Conservation (phyloP, 2,888 invertebrate species). For the Rhabditoides inermis region DNA sequence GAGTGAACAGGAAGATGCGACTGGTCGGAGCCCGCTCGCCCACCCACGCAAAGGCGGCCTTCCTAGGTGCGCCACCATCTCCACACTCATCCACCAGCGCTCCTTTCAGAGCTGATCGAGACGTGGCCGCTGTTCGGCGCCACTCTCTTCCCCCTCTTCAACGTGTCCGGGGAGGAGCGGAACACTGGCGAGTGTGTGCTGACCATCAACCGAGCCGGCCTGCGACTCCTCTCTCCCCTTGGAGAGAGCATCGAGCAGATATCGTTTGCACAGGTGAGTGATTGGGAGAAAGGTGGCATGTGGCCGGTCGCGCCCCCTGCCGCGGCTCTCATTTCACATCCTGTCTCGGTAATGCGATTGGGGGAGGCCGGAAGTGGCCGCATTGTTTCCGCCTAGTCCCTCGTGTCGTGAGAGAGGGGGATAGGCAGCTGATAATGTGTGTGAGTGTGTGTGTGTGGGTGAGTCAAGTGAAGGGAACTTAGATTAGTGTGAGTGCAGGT, state of each 20-base stretch:
- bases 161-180: conserved; percentile 2
- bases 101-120: conserved; percentile 72
- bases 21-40: conserved; percentile 15
- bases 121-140: conserved; percentile 94
- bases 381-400: background rate
- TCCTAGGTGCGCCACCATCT: conserved; percentile 17
- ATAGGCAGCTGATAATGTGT: too few relatives aligned
- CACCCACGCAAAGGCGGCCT: conserved; percentile 27
- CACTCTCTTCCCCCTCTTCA: conserved; percentile 72
- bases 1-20: conserved; percentile 28
- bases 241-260: too few relatives aligned
- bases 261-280: too few relatives aligned
- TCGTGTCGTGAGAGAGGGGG: background rate
- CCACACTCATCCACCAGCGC: background rate
- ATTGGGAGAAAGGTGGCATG: too few relatives aligned
- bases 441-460: too few relatives aligned
- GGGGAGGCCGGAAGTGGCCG: background rate
- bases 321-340: too few relatives aligned
- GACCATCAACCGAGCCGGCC: conserved; percentile 83
- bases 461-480: background rate
- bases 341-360: too few relatives aligned
- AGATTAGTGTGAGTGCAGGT: background rate
- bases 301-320: too few relatives aligned
- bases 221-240: conserved; percentile 75
- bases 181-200: conserved; percentile 71